Evolutionary conservation across 2,888 invertebrate genomes (phyloP), one percentile per base, ranked within the genome.

Genomic region (Hypercompe scribonia): DNA sequence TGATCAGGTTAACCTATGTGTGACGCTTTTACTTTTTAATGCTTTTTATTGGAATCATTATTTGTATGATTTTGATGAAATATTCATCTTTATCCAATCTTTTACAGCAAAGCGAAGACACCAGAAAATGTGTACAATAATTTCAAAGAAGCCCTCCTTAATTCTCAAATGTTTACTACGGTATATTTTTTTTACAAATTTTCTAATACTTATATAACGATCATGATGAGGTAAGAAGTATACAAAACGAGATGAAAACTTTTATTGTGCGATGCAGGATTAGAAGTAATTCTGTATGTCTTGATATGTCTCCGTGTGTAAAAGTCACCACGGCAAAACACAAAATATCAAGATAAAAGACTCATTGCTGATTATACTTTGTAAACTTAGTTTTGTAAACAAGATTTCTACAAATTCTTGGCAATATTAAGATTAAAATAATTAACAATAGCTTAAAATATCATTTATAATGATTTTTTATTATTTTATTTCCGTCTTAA

Each of bases 61-160:
- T 39, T 39, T 18, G 3, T 31, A 18, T n/a, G 0, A 61, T 15
- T 28, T 1, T 42, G 8, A 66, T 42, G 15, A 39, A 13, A 39
- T n/a, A 39, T 28, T 31, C 28, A 21, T 21, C 24, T 33, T 13
- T 24, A 13, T 66, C 5, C 7, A 10, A 28, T 54, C 36, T 68
- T 54, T 69, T 39, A 39, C 61, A 69, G 69, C 21, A 69, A 31
- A 11, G 7, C 61, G 10, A 39, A 69, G 31, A 39, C 69, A 21
- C 61, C 61, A 7, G 69, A 61, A 69, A 31, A 28, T 36, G 42
- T 61, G 7, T 69, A 61, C 61, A 28, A 24, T 21, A 24, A 69
- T 42, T 42, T 69, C 13, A 61, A 21, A 61, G 58, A 69, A 24
- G 69, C 39, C 13, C 5, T 69, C 1, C 36, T 28, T 39, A 31